Evolutionary conservation across 92 coral and sea anemone species (phyloP), one percentile per base, ranked within the genome.

Genomic region (Metridium senile): DNA sequence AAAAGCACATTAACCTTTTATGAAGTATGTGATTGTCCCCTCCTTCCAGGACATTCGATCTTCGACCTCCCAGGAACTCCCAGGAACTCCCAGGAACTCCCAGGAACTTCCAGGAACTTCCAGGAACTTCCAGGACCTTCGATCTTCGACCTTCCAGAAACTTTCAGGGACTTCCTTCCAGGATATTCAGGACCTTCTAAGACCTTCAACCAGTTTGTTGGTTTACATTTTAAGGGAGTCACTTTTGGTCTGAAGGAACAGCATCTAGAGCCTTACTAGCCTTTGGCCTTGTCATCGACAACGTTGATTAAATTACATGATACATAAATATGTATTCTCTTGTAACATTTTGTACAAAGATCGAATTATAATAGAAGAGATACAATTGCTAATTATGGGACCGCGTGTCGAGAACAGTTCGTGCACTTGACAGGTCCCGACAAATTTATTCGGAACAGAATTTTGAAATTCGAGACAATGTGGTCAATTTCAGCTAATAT

Each of bases 261-360:
- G 6, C 6, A 13, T 39, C 49, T 39, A 39, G 6, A 39, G 49
- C 6, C 6, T 4, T 39, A 4, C 49, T 39, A 13, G 6, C 13
- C 6, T 39, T 13, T 4, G 13, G 49, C 13, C 13, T 39, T 39
- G 13, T 39, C 49, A 6, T 39, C 6, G 49, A 39, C 49, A 39
- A 39, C 13, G 13, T 13, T 13, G 13, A 39, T 39, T 39, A 39
- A 39, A 39, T 39, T 4, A 6, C 56, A 53, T 0, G 35, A 30
- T 54, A 58, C 47, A 72, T 58, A 31, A 22, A 73, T 57, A 54
- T 73, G 68, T 58, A 73, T 57, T 29, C 46, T 16, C 49, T 13
- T 31, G 78, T 73, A 57, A 56, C 53, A 57, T 73, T 73, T 58
- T 73, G 66, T 73, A 73, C 67, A 73, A 73, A 73, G 78, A 39